These are phyloP conservation scores for Dufourea novaeangliae DNA, from an alignment of 1,140 invertebrate genomes.

Conservation along the genomic window DNA sequence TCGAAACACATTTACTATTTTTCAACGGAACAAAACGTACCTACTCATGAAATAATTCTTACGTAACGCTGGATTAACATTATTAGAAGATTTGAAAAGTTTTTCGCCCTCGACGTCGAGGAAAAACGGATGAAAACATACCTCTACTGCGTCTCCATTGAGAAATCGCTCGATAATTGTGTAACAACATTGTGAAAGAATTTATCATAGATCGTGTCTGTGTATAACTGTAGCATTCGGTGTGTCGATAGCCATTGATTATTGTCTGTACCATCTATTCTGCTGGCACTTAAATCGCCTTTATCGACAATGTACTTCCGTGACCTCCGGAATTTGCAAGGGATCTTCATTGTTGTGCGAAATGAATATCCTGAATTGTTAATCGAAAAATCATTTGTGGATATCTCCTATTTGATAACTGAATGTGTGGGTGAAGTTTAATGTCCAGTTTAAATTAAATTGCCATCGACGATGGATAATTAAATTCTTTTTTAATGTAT, in stretches of 20 bases:
- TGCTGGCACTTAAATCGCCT: slow-evolving; percentile 48
- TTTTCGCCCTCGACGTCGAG: neutral
- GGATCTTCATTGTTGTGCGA: neutral
- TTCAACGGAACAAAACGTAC: no score
- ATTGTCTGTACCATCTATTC: slow-evolving; percentile 54
- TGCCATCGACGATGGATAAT: neutral
- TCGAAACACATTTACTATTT: no score
- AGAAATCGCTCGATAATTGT: slow-evolving; percentile 17
- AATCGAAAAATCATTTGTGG: neutral
- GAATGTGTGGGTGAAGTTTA: neutral
- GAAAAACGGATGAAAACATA: neutral
- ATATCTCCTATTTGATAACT: neutral
- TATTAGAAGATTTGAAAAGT: neutral
- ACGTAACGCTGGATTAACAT: neutral
- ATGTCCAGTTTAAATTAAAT: neutral
- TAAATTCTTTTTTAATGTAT: no score
- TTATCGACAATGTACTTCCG: slow-evolving; percentile 39
- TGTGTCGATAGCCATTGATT: slow-evolving; percentile 55
- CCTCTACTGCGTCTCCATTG: neutral
- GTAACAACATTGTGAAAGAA: slow-evolving; percentile 8
- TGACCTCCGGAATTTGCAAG: slow-evolving; percentile 32
- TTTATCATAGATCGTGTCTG: neutral
- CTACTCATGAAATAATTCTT: no score
- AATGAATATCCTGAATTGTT: slow-evolving; percentile 1
- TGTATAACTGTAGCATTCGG: slow-evolving; percentile 12